Evolutionary conservation across 2,888 invertebrate species (phyloP).

Genomic region (Hydraecia micacea): DNA sequence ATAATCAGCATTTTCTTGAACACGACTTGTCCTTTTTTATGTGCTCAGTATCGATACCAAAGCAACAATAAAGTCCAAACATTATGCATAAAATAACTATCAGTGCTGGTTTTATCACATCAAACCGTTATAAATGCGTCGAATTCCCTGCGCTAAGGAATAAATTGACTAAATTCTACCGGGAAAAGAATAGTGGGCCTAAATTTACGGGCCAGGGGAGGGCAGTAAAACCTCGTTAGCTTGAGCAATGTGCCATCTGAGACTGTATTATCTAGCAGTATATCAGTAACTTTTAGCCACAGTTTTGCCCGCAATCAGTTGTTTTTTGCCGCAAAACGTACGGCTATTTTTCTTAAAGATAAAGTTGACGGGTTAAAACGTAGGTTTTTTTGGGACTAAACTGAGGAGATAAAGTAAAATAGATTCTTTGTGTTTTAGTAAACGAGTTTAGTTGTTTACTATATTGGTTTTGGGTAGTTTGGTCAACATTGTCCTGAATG

Average conservation of each 20-base stretch:
- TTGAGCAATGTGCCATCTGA: constrained; percentile 86
- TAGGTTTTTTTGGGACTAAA: constrained; percentile 24
- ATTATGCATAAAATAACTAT: constrained; percentile 63
- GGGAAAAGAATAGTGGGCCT: constrained; percentile 87
- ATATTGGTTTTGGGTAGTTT: constrained; percentile 32
- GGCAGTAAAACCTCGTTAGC: constrained; percentile 87
- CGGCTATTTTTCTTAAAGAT: constrained; percentile 41
- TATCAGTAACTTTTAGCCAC: constrained; percentile 72
- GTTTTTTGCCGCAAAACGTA: constrained; percentile 45
- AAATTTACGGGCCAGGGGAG: constrained; percentile 86
- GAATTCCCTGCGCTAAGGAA: constrained; percentile 74
- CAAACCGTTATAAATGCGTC: constrained; percentile 67
- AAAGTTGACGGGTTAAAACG: constrained; percentile 57
- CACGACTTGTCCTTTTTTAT: constrained; percentile 32
- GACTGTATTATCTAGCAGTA: constrained; percentile 75
- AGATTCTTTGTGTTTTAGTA: constrained; percentile 32
- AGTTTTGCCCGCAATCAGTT: constrained; percentile 58
- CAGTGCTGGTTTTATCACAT: constrained; percentile 59
- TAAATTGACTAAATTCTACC: constrained; percentile 86
- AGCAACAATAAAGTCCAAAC: constrained; percentile 44
- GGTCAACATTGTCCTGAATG: background rate
- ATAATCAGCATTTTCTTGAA: constrained; percentile 17
- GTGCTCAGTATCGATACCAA: constrained; percentile 27
- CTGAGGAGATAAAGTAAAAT: constrained; percentile 33
- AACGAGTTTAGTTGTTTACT: constrained; percentile 21